These are phyloP conservation scores for Zootoca vivipara DNA, from an alignment of 2,113 vertebrate species.

Conservation along the genomic window DNA sequence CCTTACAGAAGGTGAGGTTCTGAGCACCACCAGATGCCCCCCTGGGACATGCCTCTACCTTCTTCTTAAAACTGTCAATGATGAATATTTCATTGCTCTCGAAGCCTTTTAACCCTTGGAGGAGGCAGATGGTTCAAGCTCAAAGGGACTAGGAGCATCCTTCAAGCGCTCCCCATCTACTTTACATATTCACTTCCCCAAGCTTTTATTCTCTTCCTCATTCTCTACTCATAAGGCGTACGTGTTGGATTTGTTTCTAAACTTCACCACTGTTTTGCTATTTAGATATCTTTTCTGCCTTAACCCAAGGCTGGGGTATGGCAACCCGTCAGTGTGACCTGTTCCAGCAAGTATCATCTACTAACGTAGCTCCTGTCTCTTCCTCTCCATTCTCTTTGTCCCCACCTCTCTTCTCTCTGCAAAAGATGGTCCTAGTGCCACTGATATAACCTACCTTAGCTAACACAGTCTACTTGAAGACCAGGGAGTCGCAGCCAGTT, in stretches of 20 bases:
- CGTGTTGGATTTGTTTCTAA: not conserved
- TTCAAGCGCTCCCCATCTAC: conserved; percentile 20
- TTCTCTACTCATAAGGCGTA: not conserved
- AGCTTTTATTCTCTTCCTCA: not conserved
- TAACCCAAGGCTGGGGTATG: not conserved
- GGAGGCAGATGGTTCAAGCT: conserved; percentile 51
- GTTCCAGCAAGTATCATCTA: not conserved
- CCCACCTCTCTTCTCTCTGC: not conserved
- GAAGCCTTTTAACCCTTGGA: conserved; percentile 58
- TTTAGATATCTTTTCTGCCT: not conserved
- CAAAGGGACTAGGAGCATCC: conserved; percentile 41
- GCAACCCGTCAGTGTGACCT: not conserved
- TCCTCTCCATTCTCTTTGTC: not conserved
- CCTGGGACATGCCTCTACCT: conserved; percentile 57
- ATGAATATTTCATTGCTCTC: conserved; percentile 66
- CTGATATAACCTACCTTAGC: not conserved
- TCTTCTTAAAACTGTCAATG: conserved; percentile 57
- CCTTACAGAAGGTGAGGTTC: conserved; percentile 54
- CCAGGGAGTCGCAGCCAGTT: not conserved
- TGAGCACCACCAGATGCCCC: conserved; percentile 56
- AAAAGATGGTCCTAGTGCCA: not conserved
- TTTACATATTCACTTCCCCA: not conserved
- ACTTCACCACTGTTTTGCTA: not conserved
- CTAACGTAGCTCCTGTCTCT: not conserved
- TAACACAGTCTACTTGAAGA: not conserved